Evolutionary conservation across 2,113 vertebrate genomes (phyloP).

Genomic region (rabbit (Oryctolagus cuniculus)): DNA sequence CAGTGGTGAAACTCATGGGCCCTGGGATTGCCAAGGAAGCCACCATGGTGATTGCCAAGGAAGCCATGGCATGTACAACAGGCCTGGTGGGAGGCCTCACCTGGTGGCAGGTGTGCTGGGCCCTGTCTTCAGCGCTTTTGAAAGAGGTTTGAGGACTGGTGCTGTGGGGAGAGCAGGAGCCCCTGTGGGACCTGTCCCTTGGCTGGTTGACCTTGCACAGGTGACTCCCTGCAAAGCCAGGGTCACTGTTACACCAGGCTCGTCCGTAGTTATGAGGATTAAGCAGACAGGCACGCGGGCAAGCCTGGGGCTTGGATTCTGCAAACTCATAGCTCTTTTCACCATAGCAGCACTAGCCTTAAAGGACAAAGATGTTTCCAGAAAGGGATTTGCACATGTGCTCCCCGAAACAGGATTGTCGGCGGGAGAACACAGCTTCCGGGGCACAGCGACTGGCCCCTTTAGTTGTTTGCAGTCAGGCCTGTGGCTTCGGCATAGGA

Average conservation of each 20-base stretch:
- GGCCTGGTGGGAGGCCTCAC: too few species aligned
- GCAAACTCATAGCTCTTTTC: neutral
- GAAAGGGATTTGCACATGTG: neutral
- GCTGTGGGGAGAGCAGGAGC: neutral
- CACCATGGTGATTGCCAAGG: fast-evolving
- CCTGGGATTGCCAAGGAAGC: fast-evolving
- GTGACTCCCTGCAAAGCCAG: neutral
- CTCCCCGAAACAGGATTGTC: neutral
- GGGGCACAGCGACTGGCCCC: neutral
- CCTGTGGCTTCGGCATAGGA: neutral
- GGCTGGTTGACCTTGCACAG: fast-evolving
- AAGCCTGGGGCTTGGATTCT: neutral
- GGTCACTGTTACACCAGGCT: too few species aligned
- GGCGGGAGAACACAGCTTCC: neutral
- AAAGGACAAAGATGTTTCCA: neutral
- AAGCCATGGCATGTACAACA: neutral
- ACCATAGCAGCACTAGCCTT: neutral
- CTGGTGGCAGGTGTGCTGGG: neutral
- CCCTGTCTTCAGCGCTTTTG: fast-evolving
- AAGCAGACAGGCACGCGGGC: neutral
- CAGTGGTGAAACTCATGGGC: fast-evolving
- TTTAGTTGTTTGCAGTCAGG: neutral
- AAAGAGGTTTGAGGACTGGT: neutral
- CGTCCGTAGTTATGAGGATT: fast-evolving
- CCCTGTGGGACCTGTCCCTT: neutral